Base-by-base conservation (phyloP, 2,797 vertebrate species). In the Pangasius macronema region DNA sequence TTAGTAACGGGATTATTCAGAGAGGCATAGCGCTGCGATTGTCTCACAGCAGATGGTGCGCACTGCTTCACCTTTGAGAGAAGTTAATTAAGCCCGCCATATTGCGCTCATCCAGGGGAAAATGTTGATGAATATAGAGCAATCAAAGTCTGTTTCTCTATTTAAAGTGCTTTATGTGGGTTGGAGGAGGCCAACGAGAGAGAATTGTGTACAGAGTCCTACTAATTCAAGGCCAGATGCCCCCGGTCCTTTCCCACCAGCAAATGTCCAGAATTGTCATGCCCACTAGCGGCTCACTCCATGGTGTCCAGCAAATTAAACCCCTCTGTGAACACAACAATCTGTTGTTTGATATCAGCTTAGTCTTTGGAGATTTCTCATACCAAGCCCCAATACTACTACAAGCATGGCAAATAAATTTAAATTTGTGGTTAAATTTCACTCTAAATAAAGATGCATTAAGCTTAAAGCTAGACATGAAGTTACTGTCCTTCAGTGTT, bases 61-160 rank as follows among this genome's bases (percentile, higher is more conserved):
- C 97, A 98, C 97, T 97, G 97, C 97, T 99, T 99, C 98, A 99
- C 97, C 98, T 99, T 97, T 98, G 96, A 98, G 97, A 97, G 97
- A 97, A 99, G 97, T 99, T 99, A 99, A 99, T 99, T 99, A 99
- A 99, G 97, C 97, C 97, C 95, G 96, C 97, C 97, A 98, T 99
- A 98, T 99, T 99, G 98, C 97, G 96, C 96, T 96, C 95, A 97
- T 99, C 97, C 96, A 97, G 96, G 96, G 97, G 96, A 97, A 97
- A 97, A 98, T 96, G 96, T 96, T 97, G 97, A 98, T 97, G 97
- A 97, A 99, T 98, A 98, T 98, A 97, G 97, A 98, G 98, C 97
- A 97, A 98, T 98, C 96, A 95, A 98, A 97, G 95, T 94, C 95
- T 93, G 95, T 96, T 96, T 97, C 96, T 97, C 94, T 95, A 96